Evolutionary conservation across 2,797 vertebrate species (phyloP), one percentile per base, ranked within the genome.

Genomic region (Glyptemys insculpta): DNA sequence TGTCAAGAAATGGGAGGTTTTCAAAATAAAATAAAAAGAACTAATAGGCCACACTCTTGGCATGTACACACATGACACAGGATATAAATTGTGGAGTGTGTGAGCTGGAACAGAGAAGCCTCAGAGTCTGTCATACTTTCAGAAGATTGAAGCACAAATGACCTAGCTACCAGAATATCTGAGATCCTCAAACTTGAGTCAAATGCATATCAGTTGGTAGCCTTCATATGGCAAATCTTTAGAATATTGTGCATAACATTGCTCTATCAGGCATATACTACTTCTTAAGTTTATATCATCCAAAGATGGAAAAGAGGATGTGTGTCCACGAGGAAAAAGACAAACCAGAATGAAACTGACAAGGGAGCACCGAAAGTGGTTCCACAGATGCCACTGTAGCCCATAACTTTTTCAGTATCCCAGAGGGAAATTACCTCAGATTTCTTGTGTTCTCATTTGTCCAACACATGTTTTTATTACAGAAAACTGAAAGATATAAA

Each of bases 371-470:
- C 52, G 76, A 89, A 84, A 83, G 27, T 25, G 10, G 86, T 83
- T 96, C 89, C 85, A 94, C 79, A 90, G 89, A 79, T 65, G 93
- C 79, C 92, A 90, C 81, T 72, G 37, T 12, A 86, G 85, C 76
- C 85, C 11, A 0, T 94, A 96, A 92, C 0, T 2, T 89, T 95
- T 96, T 91, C 79, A 95, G 86, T 79, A 95, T 81, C 94, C 96
- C 93, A 89, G 37, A 94, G 96, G 93, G 95, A 96, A 95, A 96
- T 97, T 91, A 97, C 95, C 91, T 96, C 97, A 97, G 93, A 95
- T 95, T 95, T 97, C 95, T 89, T 96, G 92, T 57, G 74, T 85
- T 97, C 94, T 95, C 79, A 0, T 95, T 97, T 96, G 85, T 91
- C 89, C 90, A 88, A 97, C 96, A 96, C 54, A 85, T 90, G 94